Base-by-base conservation (phyloP, 30 jellyfish, hydroid and myxozoan genomes). In the Aurelia aurita complex sp. Pacific region DNA sequence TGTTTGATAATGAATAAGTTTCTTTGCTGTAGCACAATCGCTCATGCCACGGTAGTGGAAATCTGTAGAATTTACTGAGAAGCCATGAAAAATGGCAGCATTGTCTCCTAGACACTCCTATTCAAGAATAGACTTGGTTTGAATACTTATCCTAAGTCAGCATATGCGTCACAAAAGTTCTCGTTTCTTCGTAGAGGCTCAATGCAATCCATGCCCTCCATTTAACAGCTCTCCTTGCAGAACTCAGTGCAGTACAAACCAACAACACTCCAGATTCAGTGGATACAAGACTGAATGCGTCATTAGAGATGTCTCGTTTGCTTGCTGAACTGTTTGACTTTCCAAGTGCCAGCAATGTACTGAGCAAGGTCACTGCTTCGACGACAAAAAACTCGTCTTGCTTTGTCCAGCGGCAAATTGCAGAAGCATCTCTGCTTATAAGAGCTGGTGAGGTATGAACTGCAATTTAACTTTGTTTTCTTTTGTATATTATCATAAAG, bases 391-490 rank as follows among this genome's bases (percentile, higher is more conserved):
- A 46, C 57, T 46, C 57, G 57, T 9, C 57, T 46, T 46, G 23
- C 54, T 18, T 32, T 15, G 38, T 69, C 36, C 64, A 81, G 32
- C 5, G 57, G n/a, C 76, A 81, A 52, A 46, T 69, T 18, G 4
- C 83, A 53, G 71, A 79, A n/a, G 89, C 89, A 18, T 35, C 53
- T 9, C 18, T 79, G 60, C 81, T 79, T 14, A 46, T 14, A 32
- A 82, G 68, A 71, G 90, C 81, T 50, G 83, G 90, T 7, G 82
- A 81, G 90, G 90, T 81, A 34, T 16, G 83, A 11, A 0, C 62
- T 19, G 33, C 8, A 4, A 13, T 70, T 23, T 2, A 10, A n/a
- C 29, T 15, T 65, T 18, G 34, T 65, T 18, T 18, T 18, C 14
- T 11, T 11, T 2, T 11, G 14, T 1, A 0, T 12, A 65, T 65